Percentiles rank a stretch among this genome's conserved stretches.
These are phyloP conservation scores for Phrynocephalus forsythii DNA, from an alignment of 2,797 vertebrate genomes.

Conservation along the genomic window DNA sequence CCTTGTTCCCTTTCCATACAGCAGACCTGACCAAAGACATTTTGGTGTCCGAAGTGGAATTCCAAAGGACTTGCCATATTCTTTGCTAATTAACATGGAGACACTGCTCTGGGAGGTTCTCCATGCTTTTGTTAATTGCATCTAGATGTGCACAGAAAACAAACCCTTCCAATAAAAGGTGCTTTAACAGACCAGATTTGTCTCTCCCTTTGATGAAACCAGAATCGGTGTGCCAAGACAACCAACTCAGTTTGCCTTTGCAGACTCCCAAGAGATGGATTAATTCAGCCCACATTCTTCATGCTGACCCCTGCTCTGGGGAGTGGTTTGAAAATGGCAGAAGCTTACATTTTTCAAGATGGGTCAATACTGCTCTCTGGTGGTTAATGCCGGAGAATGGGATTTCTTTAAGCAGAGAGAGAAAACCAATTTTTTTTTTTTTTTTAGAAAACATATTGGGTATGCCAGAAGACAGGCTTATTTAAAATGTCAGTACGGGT, in stretches of 20 bases:
- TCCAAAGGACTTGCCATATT: not conserved
- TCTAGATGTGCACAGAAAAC: too few species aligned
- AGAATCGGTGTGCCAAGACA: too few species aligned
- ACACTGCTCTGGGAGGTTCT: not conserved
- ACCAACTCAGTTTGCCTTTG: not conserved
- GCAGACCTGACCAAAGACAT: not conserved
- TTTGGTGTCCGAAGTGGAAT: not conserved
- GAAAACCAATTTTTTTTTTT: not conserved
- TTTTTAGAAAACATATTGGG: not conserved
- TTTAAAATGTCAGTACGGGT: too few species aligned
- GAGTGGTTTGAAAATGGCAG: not conserved
- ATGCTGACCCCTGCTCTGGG: too few species aligned
- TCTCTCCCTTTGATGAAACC: not conserved
- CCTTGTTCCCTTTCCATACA: not conserved
- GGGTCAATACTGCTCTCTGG: constrained; percentile 14
- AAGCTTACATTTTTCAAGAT: not conserved
- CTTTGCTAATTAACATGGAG: not conserved
- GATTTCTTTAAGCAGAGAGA: not conserved
- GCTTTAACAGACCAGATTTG: not conserved
- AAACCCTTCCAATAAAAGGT: not conserved
- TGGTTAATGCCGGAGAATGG: not conserved
- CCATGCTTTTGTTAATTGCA: not conserved
- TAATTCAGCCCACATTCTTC: not conserved
- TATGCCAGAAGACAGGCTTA: not conserved
- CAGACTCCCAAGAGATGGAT: not conserved